phyloP scores from a whole-genome alignment of 92 coral and sea anemone species.

The Umimayanthus kanabou region DNA sequence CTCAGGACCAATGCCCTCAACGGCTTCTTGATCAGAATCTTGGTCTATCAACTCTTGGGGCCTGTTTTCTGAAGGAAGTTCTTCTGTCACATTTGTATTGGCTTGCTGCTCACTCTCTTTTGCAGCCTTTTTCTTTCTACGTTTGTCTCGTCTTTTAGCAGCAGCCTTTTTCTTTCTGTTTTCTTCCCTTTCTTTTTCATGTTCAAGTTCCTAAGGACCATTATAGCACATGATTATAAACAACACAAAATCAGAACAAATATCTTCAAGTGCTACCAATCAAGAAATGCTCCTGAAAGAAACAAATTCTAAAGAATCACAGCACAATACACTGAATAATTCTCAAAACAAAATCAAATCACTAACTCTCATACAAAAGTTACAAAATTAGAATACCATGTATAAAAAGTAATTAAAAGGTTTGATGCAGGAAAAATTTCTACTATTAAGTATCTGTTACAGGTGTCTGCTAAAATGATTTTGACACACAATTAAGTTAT shows the following conservation, averaged over 20 bases:
- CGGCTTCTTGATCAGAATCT: constrained; percentile 71
- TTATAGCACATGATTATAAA: background rate
- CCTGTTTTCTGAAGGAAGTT: constrained; percentile 91
- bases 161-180: constrained; percentile 96
- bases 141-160: constrained; percentile 92
- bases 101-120: constrained; percentile 70
- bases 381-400: too few species aligned
- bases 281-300: background rate
- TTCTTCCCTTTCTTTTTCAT: constrained; percentile 91
- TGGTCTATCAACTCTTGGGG: constrained; percentile 73
- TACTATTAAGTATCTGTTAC: too few species aligned
- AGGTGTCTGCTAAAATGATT: too few species aligned
- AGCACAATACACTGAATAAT: background rate
- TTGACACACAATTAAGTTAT: too few species aligned
- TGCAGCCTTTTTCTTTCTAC: constrained; percentile 88
- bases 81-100: constrained; percentile 62
- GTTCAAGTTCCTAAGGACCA: constrained; percentile 81
- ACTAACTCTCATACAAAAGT: too few species aligned
- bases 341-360: background rate
- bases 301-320: background rate
- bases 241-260: background rate
- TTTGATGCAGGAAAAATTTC: too few species aligned
- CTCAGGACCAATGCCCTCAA: constrained; percentile 63
- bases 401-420: too few species aligned
- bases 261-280: background rate